Evolutionary conservation across 1,140 invertebrate species (phyloP).

Genomic region (Drosophila lacertosa): DNA sequence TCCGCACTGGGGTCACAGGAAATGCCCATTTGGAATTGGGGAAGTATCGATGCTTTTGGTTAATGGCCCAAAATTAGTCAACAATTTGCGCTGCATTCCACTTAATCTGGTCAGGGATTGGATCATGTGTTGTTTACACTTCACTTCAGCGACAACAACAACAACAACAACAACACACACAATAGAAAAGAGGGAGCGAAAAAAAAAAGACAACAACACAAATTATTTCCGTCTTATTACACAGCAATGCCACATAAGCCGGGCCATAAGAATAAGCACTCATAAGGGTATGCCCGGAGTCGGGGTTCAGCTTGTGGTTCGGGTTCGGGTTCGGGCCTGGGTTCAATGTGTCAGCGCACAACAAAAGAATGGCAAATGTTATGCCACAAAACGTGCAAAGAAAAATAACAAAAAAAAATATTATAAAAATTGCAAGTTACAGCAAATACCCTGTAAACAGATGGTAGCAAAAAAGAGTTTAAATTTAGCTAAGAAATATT

Average conservation of each 20-base stretch:
- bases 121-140: constrained; percentile 50
- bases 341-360: constrained; percentile 49
- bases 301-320: constrained; percentile 17
- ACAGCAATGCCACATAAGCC: constrained; percentile 68
- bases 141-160: constrained; percentile 22
- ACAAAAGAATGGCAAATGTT: constrained; percentile 34
- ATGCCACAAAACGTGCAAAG: constrained; percentile 7
- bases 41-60: constrained; percentile 31
- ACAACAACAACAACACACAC: constrained; percentile 17
- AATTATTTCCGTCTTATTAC: constrained; percentile 81
- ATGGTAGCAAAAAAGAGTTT: too few relatives aligned
- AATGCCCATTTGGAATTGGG: constrained; percentile 23
- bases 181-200: constrained; percentile 4
- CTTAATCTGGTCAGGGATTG: constrained; percentile 31
- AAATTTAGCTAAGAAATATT: too few relatives aligned
- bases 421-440: too few relatives aligned
- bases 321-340: background rate
- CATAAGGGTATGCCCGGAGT: constrained; percentile 31
- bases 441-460: too few relatives aligned
- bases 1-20: constrained; percentile 19
- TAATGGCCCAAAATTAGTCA: constrained; percentile 46
- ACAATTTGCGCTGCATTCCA: constrained; percentile 46
- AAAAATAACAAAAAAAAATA: constrained; percentile 33
- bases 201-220: constrained; percentile 54
- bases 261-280: constrained; percentile 58